A percentile compares a stretch with the other conserved stretches of the same genome.
These are phyloP conservation scores for Batillaria attramentaria DNA, from an alignment of 1,140 invertebrate species.

Conservation along the genomic window DNA sequence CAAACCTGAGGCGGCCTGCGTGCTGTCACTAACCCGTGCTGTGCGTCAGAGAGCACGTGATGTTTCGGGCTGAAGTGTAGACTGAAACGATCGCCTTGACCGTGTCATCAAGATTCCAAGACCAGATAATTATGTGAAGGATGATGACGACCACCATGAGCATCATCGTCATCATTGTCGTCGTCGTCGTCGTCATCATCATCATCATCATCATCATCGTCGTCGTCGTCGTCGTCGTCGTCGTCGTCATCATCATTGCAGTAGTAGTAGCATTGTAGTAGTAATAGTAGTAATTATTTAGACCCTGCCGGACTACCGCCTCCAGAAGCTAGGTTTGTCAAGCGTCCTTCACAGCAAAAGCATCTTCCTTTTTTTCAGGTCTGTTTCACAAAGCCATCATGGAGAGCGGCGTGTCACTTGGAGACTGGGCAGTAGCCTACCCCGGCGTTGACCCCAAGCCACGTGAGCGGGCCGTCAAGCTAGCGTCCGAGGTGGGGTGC, in stretches of 20 bases:
- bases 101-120: neutral
- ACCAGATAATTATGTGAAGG: neutral
- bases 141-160: conserved; percentile 20
- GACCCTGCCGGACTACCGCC: neutral
- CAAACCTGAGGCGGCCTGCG: too few species aligned
- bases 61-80: too few species aligned
- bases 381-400: conserved; percentile 40
- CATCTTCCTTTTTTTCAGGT: conserved; percentile 7
- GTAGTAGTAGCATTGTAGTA: neutral
- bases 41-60: too few species aligned
- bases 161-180: neutral
- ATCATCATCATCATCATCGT: neutral
- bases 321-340: neutral
- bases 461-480: neutral
- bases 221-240: neutral
- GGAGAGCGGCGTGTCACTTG: conserved; percentile 33
- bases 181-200: too few species aligned
- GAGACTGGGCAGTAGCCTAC: conserved; percentile 31
- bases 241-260: neutral
- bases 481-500: conserved; percentile 23
- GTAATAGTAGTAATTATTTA: too few species aligned
- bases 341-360: too few species aligned
- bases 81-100: neutral
- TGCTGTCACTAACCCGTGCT: too few species aligned
- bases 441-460: neutral